phyloP scores from a whole-genome alignment of 2,113 vertebrate genomes.

The Cyanoderma ruficeps region DNA sequence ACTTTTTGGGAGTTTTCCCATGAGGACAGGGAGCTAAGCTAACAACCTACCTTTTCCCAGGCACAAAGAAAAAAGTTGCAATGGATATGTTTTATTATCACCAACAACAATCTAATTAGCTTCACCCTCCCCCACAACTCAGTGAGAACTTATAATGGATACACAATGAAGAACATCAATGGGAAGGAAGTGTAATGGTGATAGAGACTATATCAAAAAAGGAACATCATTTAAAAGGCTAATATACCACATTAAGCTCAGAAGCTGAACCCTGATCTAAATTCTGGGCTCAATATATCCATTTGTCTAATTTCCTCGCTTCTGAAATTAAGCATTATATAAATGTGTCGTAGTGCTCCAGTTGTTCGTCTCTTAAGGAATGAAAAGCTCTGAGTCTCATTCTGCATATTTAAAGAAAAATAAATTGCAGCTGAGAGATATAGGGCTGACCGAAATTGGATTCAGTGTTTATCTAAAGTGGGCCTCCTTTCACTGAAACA shows the following conservation, averaged over 20 bases:
- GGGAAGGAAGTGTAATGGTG: conserved; percentile 1
- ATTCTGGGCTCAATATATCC: conserved; percentile 51
- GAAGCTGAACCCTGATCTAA: conserved; percentile 52
- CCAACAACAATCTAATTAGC: conserved; percentile 46
- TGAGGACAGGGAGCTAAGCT: not conserved
- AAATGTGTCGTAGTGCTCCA: conserved; percentile 50
- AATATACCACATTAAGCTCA: conserved; percentile 20
- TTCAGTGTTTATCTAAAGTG: conserved; percentile 22
- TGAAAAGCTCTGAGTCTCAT: conserved; percentile 17
- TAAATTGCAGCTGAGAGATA: conserved; percentile 26
- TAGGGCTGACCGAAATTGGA: not conserved
- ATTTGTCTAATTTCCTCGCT: conserved; percentile 55
- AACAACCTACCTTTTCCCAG: not conserved
- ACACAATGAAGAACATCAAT: conserved; percentile 26
- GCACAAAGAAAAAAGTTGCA: not conserved
- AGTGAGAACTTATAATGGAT: conserved; percentile 15
- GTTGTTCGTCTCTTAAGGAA: conserved; percentile 62
- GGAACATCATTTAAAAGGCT: conserved; percentile 33
- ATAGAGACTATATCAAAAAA: conserved; percentile 22
- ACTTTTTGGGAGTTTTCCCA: not conserved
- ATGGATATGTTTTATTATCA: not conserved
- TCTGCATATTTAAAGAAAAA: conserved; percentile 53
- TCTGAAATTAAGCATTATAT: conserved; percentile 69
- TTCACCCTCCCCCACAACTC: not conserved
- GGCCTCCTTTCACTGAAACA: not conserved